Evolutionary conservation across 2,113 vertebrate genomes (phyloP).

Genomic region (Sakesphorus luctuosus): DNA sequence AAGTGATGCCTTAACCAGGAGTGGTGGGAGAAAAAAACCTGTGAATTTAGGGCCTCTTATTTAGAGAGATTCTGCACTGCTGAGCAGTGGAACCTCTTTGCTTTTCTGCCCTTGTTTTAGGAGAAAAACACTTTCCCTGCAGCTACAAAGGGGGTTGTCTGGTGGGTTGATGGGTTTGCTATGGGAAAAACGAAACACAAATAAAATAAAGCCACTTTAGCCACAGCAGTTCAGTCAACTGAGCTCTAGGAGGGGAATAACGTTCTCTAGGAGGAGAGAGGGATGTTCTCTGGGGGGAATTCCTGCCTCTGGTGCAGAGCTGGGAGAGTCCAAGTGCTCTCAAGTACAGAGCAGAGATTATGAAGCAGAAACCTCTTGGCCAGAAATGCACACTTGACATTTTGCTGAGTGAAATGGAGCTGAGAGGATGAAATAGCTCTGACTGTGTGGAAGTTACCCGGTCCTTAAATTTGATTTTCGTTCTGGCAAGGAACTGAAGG

Average conservation of each 20-base stretch:
- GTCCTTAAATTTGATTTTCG: constrained; percentile 1
- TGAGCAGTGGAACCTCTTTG: neutral
- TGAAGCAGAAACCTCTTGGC: constrained; percentile 16
- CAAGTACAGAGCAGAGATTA: neutral
- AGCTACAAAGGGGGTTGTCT: neutral
- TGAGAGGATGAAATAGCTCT: neutral
- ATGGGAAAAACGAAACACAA: neutral
- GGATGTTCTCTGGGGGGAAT: neutral
- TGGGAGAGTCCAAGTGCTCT: neutral
- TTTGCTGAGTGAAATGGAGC: neutral
- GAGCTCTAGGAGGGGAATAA: neutral
- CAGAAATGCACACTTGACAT: neutral
- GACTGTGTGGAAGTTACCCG: neutral
- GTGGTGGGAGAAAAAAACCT: neutral
- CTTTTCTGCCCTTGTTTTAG: neutral
- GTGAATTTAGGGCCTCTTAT: no score
- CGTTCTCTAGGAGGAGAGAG: neutral
- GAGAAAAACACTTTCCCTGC: neutral
- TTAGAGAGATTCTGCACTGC: neutral
- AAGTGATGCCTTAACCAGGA: neutral
- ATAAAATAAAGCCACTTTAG: neutral
- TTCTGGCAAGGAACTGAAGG: neutral
- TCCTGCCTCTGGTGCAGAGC: neutral
- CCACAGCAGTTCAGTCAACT: fast-evolving
- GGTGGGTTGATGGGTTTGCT: neutral